These are phyloP conservation scores for Microtus ochrogaster DNA, from an alignment of 2,113 vertebrate species.

Conservation along the genomic window DNA sequence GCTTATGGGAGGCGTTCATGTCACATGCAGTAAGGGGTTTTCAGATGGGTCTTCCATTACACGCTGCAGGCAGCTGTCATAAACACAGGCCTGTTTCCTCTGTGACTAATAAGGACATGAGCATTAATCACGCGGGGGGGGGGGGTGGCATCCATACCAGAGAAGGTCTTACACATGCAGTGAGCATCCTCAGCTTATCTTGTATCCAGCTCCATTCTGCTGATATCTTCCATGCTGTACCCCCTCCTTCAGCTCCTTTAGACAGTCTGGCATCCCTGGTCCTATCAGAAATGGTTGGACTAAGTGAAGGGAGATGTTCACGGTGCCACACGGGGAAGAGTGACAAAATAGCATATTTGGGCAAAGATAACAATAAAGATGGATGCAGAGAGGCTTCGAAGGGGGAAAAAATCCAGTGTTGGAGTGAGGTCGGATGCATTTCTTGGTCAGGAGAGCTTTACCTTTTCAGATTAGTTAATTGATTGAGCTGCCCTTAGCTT, in stretches of 20 bases:
- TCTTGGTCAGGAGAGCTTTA: background rate
- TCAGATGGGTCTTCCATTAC: background rate
- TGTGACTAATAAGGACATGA: background rate
- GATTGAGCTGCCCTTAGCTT: background rate
- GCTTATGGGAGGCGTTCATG: accelerated
- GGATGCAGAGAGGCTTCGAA: accelerated
- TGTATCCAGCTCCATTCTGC: background rate
- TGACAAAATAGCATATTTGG: accelerated
- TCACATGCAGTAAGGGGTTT: accelerated
- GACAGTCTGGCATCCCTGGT: accelerated
- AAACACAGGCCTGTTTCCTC: no score
- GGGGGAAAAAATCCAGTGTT: background rate
- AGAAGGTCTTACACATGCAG: accelerated
- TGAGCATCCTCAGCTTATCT: accelerated
- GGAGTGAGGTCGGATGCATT: background rate
- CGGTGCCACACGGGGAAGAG: accelerated
- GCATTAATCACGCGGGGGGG: background rate
- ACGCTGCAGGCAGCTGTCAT: background rate
- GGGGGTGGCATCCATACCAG: background rate
- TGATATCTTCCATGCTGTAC: accelerated
- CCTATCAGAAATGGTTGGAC: accelerated
- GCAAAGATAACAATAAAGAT: no score
- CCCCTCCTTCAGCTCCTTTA: background rate
- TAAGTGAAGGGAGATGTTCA: background rate
- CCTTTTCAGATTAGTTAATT: background rate